Evolutionary conservation across 2,113 vertebrate genomes (phyloP).

Genomic region (Ahaetulla prasina): DNA sequence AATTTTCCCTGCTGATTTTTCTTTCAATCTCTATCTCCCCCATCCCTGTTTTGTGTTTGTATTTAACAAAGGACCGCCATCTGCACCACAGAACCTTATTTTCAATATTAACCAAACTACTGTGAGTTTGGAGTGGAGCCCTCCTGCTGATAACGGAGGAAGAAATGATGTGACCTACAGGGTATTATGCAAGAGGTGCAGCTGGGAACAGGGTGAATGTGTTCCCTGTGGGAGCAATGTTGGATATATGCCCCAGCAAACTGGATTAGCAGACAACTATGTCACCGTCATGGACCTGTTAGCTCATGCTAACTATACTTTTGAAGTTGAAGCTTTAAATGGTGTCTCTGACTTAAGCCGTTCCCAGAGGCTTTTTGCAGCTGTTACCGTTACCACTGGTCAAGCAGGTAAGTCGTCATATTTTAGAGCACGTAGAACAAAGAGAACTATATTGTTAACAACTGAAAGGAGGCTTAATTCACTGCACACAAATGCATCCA

Average conservation of each 20-base stretch:
- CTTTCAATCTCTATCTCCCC: neutral
- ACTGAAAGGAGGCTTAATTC: neutral
- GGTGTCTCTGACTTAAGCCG: conserved; percentile 95
- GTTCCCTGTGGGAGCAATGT: conserved; percentile 89
- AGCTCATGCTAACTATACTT: conserved; percentile 97
- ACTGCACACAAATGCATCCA: neutral
- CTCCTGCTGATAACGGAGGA: conserved; percentile 90
- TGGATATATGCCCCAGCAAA: conserved; percentile 88
- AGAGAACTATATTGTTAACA: neutral
- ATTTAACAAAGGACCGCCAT: conserved; percentile 85
- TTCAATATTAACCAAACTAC: conserved; percentile 99
- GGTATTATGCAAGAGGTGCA: conserved; percentile 89
- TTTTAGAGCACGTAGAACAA: conserved; percentile 11
- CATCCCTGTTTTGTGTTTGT: conserved; percentile 46
- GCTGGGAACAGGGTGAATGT: conserved; percentile 96
- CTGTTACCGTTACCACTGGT: conserved; percentile 93
- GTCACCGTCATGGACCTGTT: conserved; percentile 90
- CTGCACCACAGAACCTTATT: conserved; percentile 97
- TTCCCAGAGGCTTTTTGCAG: conserved; percentile 94
- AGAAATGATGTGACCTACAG: conserved; percentile 95
- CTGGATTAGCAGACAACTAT: conserved; percentile 89
- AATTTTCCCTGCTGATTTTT: conserved; percentile 6
- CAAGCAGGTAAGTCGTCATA: conserved; percentile 89
- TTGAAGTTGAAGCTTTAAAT: conserved; percentile 98
- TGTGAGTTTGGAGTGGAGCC: conserved; percentile 93